A percentile compares a stretch with the other conserved stretches of the same genome.
phyloP scores from a whole-genome alignment of 2,888 invertebrate genomes.

The Lymantria monacha region DNA sequence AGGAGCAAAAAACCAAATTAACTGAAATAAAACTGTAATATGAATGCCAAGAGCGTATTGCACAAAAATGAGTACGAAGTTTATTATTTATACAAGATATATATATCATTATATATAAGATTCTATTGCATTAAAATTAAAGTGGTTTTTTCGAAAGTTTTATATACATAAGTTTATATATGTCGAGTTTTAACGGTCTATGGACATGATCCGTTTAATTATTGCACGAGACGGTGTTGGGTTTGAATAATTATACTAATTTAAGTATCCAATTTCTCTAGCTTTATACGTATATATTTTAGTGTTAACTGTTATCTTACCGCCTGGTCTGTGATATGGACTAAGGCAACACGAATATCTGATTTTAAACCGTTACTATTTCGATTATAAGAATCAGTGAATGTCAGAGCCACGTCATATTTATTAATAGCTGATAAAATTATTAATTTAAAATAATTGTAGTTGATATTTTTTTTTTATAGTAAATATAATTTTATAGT shows the following conservation, averaged over 20 bases:
- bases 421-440: too few relatives aligned
- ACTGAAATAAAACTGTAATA: slow-evolving; percentile 28
- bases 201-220: slow-evolving; percentile 29
- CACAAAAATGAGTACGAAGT: slow-evolving; percentile 2
- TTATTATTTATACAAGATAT: background rate
- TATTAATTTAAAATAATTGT: too few relatives aligned
- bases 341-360: too few relatives aligned
- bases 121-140: slow-evolving; percentile 3
- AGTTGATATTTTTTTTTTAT: too few relatives aligned
- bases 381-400: too few relatives aligned
- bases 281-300: background rate
- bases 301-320: background rate
- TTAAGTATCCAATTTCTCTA: slow-evolving; percentile 30
- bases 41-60: slow-evolving; percentile 29
- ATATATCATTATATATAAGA: slow-evolving; percentile 5
- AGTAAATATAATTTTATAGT: too few relatives aligned
- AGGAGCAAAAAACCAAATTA: slow-evolving; percentile 16
- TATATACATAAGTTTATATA: slow-evolving; percentile 10
- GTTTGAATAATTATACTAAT: slow-evolving; percentile 31
- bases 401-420: too few relatives aligned
- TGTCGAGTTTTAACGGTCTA: slow-evolving; percentile 31
- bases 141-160: slow-evolving; percentile 10
- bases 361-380: too few relatives aligned
- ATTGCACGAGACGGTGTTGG: slow-evolving; percentile 10
- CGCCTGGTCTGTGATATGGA: background rate